Evolutionary conservation across 2,888 invertebrate species (phyloP).

Genomic region (Pristionchus mayeri): DNA sequence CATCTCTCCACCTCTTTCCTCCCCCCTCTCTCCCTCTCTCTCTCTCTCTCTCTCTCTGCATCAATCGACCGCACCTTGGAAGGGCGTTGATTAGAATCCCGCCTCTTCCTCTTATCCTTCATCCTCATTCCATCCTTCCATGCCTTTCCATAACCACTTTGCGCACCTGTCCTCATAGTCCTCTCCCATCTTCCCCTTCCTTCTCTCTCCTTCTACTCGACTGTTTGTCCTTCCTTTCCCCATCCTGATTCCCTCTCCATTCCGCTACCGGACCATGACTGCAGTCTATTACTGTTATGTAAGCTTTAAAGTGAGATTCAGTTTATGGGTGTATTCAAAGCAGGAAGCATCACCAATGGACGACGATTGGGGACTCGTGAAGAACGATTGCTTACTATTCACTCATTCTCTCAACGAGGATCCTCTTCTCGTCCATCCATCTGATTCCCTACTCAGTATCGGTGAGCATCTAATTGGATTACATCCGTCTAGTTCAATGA

Average conservation of each 20-base stretch:
- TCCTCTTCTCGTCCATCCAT: not conserved
- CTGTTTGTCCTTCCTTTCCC: conserved; percentile 2
- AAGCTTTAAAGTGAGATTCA: not conserved
- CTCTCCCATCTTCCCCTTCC: not conserved
- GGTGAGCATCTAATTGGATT: not conserved
- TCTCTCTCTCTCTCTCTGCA: conserved; percentile 41
- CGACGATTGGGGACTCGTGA: conserved; percentile 61
- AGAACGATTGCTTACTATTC: conserved; percentile 62
- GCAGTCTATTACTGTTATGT: conserved; percentile 29
- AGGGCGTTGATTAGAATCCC: conserved; percentile 20
- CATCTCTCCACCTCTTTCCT: conserved; percentile 19
- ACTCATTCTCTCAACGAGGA: conserved; percentile 38
- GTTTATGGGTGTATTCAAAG: not conserved
- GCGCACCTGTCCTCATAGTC: conserved; percentile 23
- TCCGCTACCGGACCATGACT: conserved; percentile 24
- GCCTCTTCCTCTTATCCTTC: not conserved
- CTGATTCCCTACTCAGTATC: conserved; percentile 14
- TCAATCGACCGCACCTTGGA: conserved; percentile 27
- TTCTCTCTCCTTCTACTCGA: not conserved
- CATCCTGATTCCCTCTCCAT: conserved; percentile 29
- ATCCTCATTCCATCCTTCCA: not conserved
- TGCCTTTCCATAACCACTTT: conserved; percentile 35
- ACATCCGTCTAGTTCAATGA: not conserved
- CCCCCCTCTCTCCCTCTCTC: conserved; percentile 34
- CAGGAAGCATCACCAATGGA: conserved; percentile 52